phyloP scores from a whole-genome alignment of 2,113 vertebrate genomes.

The Promerops cafer region DNA sequence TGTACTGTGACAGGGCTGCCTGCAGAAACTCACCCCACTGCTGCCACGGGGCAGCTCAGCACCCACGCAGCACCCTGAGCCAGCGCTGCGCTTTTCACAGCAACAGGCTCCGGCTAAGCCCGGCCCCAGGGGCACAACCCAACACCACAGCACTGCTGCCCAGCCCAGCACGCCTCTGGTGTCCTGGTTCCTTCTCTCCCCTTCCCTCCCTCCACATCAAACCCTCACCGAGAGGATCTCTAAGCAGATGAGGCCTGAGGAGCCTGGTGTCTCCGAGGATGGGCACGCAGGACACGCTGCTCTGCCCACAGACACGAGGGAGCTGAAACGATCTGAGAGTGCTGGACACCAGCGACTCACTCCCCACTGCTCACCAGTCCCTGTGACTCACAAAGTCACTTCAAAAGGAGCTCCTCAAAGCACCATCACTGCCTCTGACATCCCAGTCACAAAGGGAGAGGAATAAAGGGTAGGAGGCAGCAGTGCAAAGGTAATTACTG shows the following conservation, averaged over 20 bases:
- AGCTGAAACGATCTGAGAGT: background rate
- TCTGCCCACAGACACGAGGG: background rate
- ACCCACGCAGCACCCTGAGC: background rate
- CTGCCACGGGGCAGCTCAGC: background rate
- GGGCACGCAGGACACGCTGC: accelerated
- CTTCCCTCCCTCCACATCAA: background rate
- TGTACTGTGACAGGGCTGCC: background rate
- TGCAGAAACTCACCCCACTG: background rate
- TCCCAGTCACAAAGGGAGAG: background rate
- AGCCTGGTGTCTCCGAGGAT: accelerated
- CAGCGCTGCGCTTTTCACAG: accelerated
- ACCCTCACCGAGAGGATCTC: background rate
- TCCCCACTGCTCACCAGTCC: background rate
- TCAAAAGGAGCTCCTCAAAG: constrained; percentile 45
- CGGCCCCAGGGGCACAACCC: accelerated
- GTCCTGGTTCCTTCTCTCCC: background rate
- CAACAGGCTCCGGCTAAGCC: background rate
- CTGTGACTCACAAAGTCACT: constrained; percentile 20
- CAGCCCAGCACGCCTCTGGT: background rate
- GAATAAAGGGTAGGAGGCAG: constrained; percentile 7
- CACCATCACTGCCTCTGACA: background rate
- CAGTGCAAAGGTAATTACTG: background rate
- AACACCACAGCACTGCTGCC: background rate
- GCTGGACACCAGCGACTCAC: accelerated
- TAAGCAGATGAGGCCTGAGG: background rate